Evolutionary conservation across 2,888 invertebrate species (phyloP), one percentile per base, ranked within the genome.

Genomic region (Habroteleia sp.): DNA sequence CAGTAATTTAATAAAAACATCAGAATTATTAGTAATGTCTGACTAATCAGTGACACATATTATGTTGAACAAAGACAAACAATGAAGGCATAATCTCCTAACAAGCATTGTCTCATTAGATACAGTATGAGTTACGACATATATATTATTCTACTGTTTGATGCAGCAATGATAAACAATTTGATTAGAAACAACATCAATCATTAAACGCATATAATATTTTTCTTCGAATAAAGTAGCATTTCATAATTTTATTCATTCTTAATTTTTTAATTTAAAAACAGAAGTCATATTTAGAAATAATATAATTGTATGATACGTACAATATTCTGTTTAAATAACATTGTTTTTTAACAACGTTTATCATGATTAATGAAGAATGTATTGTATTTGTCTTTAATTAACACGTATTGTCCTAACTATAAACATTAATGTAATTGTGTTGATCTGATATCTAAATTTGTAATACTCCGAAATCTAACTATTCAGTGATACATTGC

Each of bases 1-100:
- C n/a, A n/a, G n/a, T n/a, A n/a, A n/a, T n/a, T n/a, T 6, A 35
- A 35, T 37, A 17, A 37, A 37, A 37, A 8, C 6, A 8, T 37
- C 8, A 23, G 7, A 1, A 25, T 25, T 11, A 25, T 42, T 25
- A 48, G 39, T 44, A 56, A 44, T 66, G 46, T 31, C 29, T 13
- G 4, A 66, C 20, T 48, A 56, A 62, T 71, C 44, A 42, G 31
- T 20, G 14, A 10, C 10, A 46, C 31, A 62, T 62, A 41, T 62
- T 29, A 17, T 54, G 54, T 71, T 54, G 48, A 39, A 48, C 62
- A 37, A 71, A 71, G 71, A 71, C 48, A 71, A 71, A 71, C 71
- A 71, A 62, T 62, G 39, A 33, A 33, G 58, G 44, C 39, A 48
- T 66, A 74, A 74, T 66, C 60, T 66, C 56, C 48, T 60, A 54